A percentile compares a stretch with the other conserved stretches of the same genome.
These are phyloP conservation scores for Sceloporus tristichus DNA, from an alignment of 2,113 vertebrate species.

Conservation along the genomic window DNA sequence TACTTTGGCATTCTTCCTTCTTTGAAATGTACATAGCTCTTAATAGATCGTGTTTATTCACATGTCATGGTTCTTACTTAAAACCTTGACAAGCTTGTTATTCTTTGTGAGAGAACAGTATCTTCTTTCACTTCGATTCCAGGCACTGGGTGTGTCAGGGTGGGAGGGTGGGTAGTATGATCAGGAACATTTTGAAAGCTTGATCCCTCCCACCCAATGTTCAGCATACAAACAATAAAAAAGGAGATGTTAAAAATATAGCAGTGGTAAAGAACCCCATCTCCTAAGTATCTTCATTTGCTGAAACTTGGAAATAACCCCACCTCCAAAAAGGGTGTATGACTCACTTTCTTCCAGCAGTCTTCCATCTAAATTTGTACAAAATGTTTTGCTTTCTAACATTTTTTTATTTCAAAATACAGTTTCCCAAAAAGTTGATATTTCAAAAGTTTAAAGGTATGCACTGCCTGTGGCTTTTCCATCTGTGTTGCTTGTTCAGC, in stretches of 20 bases:
- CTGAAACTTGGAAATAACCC: no score
- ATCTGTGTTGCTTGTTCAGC: not conserved
- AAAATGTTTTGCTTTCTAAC: not conserved
- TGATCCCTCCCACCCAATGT: not conserved
- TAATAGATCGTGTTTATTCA: not conserved
- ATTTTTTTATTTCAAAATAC: not conserved
- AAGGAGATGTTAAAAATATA: no score
- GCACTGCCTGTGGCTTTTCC: not conserved
- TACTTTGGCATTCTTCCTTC: not conserved
- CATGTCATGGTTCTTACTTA: not conserved
- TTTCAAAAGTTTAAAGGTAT: no score
- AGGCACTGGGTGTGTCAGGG: not conserved
- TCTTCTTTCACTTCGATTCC: not conserved
- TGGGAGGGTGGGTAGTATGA: not conserved
- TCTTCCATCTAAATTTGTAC: not conserved
- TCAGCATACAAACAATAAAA: not conserved
- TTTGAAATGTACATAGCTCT: slow-evolving; percentile 2
- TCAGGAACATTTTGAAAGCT: not conserved
- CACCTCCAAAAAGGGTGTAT: not conserved
- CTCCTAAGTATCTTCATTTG: not conserved
- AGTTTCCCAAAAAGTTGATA: not conserved
- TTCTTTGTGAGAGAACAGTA: not conserved
- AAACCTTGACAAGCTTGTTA: not conserved
- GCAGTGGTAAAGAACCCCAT: not conserved
- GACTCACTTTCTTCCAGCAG: not conserved